Evolutionary conservation across 2,797 vertebrate species (phyloP).

Genomic region (Ptychobarbus kaznakovi): DNA sequence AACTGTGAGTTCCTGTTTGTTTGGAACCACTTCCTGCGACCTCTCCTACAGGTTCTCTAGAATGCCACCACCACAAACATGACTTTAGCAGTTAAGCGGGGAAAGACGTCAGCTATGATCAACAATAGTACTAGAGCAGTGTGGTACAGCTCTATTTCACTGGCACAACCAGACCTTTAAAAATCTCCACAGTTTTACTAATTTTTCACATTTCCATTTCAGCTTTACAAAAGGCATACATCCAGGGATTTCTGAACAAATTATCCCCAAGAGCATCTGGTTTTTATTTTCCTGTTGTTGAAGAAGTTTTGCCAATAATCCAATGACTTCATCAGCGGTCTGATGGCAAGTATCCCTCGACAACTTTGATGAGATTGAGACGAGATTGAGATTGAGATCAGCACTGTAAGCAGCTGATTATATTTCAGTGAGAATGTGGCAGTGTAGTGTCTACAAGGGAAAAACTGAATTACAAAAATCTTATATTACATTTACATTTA

Average conservation of each 20-base stretch:
- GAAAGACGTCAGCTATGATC: neutral
- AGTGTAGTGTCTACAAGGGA: neutral
- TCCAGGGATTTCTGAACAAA: neutral
- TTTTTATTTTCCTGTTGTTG: conserved; percentile 7
- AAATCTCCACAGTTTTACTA: neutral
- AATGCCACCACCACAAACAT: conserved; percentile 1
- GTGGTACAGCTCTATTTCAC: neutral
- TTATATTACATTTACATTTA: neutral
- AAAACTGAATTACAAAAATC: neutral
- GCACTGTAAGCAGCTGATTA: neutral
- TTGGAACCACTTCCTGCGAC: conserved; percentile 58
- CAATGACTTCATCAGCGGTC: neutral
- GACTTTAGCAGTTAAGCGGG: neutral
- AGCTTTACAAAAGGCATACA: neutral
- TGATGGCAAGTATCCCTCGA: neutral
- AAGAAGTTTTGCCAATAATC: neutral
- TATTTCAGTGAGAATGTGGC: neutral
- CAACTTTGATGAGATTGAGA: neutral
- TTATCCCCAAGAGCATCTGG: conserved; percentile 3
- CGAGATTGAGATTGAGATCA: neutral
- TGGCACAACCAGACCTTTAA: neutral
- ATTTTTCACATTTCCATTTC: neutral
- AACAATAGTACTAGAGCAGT: neutral
- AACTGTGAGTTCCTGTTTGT: conserved; percentile 65
- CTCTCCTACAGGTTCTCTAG: conserved; percentile 1